Evolutionary conservation across 2,888 invertebrate genomes (phyloP), one percentile per base, ranked within the genome.

Genomic region (Bombylius major): DNA sequence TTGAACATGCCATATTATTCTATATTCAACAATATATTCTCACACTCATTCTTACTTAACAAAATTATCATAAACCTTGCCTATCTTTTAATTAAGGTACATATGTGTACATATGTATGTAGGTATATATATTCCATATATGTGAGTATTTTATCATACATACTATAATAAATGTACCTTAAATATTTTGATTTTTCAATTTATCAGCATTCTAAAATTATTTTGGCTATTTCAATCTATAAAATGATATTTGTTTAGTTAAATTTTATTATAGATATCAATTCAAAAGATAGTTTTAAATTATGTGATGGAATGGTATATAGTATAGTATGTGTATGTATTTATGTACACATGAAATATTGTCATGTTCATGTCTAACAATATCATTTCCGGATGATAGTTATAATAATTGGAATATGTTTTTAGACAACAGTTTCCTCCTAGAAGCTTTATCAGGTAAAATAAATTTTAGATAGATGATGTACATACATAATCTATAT

Each of bases 391-490:
- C 94, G 1, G 94, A 95, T 73, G 94, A 95, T 77, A 3, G 23
- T 23, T 23, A 94, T 95, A 94, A 84, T 86, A 70, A 77, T 89
- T 44, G 95, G 95, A 58, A 80, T 86, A 59, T 95, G 94, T 76
- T 75, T 89, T 50, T 75, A 79, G 52, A 71, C 89, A 39, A 80
- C 85, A 13, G 93, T 95, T 73, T 86, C 85, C n/a, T n/a, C n/a
- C 42, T 80, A 87, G 14, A 78, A 84, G 31, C 87, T 95, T 72
- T 95, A 96, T 76, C 94, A 94, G 82, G 90, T 89, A 70, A 61
- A 49, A 50, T 50, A 23, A 23, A 23, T 23, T 42, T 45, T 46
- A 47, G 7, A n/a, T n/a, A n/a, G n/a, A n/a, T n/a, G n/a, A n/a
- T n/a, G n/a, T n/a, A n/a, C n/a, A n/a, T n/a, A n/a, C n/a, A n/a